Evolutionary conservation across 2,888 invertebrate genomes (phyloP).

Genomic region (Amiota mariae): DNA sequence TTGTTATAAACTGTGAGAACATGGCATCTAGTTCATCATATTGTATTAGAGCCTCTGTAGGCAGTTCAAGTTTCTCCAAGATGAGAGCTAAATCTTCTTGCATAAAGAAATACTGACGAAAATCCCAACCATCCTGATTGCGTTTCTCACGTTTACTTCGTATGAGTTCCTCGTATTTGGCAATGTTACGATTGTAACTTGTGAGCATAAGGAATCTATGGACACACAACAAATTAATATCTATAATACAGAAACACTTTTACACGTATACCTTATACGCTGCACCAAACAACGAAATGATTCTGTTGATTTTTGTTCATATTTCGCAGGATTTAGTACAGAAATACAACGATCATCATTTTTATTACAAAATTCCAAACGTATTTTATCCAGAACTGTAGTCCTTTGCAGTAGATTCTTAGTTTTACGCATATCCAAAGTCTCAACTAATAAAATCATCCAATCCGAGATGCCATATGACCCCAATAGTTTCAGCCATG

Average conservation of each 20-base stretch:
- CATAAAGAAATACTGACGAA: constrained; percentile 93
- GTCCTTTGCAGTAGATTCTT: constrained; percentile 93
- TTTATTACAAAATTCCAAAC: constrained; percentile 93
- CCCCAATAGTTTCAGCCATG: constrained; percentile 87
- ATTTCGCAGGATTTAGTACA: constrained; percentile 91
- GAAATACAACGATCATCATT: constrained; percentile 91
- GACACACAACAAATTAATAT: neutral
- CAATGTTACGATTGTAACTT: constrained; percentile 89
- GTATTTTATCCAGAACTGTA: constrained; percentile 95
- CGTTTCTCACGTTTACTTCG: constrained; percentile 91
- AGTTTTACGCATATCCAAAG: constrained; percentile 91
- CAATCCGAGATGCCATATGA: constrained; percentile 88
- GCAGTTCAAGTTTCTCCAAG: constrained; percentile 92
- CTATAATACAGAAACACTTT: neutral
- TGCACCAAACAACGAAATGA: constrained; percentile 91
- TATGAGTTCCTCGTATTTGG: constrained; percentile 91
- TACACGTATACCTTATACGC: constrained; percentile 80
- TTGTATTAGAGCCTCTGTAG: constrained; percentile 95
- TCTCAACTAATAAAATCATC: constrained; percentile 94
- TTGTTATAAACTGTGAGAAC: constrained; percentile 96
- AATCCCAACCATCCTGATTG: constrained; percentile 94
- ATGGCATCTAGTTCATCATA: constrained; percentile 98
- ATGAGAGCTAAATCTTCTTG: constrained; percentile 97
- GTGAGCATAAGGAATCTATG: constrained; percentile 79
- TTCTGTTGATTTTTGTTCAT: constrained; percentile 90